Evolutionary conservation across 2,797 vertebrate genomes (phyloP).

Genomic region (Uromys caudimaculatus): DNA sequence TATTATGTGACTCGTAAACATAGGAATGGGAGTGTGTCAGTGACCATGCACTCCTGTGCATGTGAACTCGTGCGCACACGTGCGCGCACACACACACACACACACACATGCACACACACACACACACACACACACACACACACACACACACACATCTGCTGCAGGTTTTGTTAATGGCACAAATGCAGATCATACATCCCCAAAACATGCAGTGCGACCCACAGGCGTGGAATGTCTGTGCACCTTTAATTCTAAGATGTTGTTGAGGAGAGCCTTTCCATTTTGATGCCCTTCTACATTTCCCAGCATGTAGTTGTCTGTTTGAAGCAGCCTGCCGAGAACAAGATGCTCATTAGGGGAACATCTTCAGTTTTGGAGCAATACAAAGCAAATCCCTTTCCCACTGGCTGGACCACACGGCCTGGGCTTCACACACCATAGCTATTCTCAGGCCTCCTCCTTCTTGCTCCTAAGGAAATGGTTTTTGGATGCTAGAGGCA

Average conservation of each 20-base stretch:
- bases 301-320: background rate
- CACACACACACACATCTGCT: background rate
- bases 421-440: fast-evolving
- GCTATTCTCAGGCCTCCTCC: background rate
- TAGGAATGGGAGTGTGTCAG: too few species aligned
- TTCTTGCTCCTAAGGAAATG: background rate
- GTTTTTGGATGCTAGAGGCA: background rate
- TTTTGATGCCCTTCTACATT: background rate
- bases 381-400: background rate
- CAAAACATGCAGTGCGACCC: background rate
- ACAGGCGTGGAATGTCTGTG: background rate
- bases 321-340: background rate
- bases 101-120: background rate
- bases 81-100: background rate
- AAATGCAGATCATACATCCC: background rate
- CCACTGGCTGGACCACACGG: fast-evolving
- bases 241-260: background rate
- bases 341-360: background rate
- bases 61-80: too few species aligned
- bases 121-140: background rate
- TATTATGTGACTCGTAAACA: background rate
- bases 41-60: too few species aligned
- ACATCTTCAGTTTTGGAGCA: background rate
- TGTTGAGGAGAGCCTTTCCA: background rate
- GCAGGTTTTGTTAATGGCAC: background rate